Conservation (phyloP, 2,113 vertebrate genomes). For the Pachycephala philippinensis region DNA sequence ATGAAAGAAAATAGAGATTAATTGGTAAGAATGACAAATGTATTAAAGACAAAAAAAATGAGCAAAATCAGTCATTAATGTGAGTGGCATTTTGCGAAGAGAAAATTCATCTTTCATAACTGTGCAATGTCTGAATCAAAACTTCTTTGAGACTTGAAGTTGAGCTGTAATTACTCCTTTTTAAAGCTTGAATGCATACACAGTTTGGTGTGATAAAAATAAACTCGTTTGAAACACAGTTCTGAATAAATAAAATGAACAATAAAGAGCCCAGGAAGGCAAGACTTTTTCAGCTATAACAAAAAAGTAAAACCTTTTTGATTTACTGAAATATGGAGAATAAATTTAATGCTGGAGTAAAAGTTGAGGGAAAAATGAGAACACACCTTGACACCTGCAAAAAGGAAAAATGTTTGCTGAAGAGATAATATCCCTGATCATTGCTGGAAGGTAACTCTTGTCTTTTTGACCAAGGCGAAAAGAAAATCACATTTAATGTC, state of each 20-base stretch:
- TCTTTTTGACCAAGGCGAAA: background rate
- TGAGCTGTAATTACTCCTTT: background rate
- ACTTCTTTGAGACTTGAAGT: background rate
- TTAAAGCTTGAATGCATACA: background rate
- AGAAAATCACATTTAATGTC: background rate
- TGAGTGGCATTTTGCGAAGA: background rate
- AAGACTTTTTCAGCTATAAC: background rate
- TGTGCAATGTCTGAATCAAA: background rate
- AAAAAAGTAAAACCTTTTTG: background rate
- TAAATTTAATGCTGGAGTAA: background rate
- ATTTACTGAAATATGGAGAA: background rate
- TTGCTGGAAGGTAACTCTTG: background rate
- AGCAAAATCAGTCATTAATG: background rate
- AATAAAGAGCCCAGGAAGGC: background rate
- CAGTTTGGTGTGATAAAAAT: background rate
- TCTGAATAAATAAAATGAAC: slow-evolving; percentile 1
- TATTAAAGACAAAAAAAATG: background rate
- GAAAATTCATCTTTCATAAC: background rate
- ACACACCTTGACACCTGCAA: background rate
- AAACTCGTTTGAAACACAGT: background rate
- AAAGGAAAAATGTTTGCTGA: background rate
- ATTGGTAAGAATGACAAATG: background rate
- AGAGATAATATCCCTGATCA: background rate
- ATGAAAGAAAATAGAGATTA: background rate
- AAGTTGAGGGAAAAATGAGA: background rate